Evolutionary conservation across 2,888 invertebrate genomes (phyloP), one percentile per base, ranked within the genome.

Genomic region (Artemia sp.): DNA sequence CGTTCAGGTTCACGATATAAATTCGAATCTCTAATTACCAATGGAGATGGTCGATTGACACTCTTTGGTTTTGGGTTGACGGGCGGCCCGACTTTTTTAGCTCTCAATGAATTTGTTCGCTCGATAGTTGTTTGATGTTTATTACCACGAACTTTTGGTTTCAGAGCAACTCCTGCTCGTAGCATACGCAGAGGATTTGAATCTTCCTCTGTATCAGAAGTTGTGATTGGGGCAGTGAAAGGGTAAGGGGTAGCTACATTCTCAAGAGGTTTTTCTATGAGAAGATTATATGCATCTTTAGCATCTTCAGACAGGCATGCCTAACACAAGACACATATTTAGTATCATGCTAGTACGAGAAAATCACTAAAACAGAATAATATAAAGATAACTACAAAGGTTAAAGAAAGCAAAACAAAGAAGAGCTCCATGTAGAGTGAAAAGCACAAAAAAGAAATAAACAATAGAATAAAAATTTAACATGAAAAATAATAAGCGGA

Each of bases 211-310:
- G 77, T 77, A 6, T 75, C 75, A 51, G 76, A 77, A 14, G 12
- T 51, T 66, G 67, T 38, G 70, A 68, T 68, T 70, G 70, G 66
- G 68, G 51, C 69, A 53, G n/a, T 72, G 70, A 71, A 70, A 72
- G 69, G 71, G 72, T 64, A 69, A 72, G 68, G 69, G 73, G 53
- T 71, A 72, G 70, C 70, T 69, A 67, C 70, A 70, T 50, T 71
- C 67, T 73, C 74, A 38, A 75, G 73, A 67, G 86, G 85, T 73
- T 86, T 84, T 77, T 94, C 93, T 70, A 97, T 92, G 69, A 97
- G 82, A 75, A 90, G 88, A 76, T 90, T 89, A 81, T 97, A 97
- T 0, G 93, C 96, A 76, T 89, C 86, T 77, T 91, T 92, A 67
- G 92, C 90, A 78, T 93, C 92, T 76, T 89, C 88, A 19, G 90